Evolutionary conservation across 2,113 vertebrate genomes (phyloP).

Genomic region (Amphiprion ocellaris): DNA sequence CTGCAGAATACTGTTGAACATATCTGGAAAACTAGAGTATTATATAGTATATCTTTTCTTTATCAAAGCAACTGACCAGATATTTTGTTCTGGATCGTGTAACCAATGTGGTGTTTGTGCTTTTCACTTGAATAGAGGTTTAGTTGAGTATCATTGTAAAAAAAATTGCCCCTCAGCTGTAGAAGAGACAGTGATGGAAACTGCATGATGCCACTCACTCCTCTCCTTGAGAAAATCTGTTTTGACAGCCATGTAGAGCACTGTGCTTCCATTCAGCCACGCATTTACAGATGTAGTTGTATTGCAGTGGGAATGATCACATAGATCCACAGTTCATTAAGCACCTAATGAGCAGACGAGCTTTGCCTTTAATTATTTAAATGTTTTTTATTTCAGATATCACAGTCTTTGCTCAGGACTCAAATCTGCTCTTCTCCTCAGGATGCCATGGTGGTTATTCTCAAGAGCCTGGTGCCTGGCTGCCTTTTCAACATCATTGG

Average conservation of each 20-base stretch:
- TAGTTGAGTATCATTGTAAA: slow-evolving; percentile 23
- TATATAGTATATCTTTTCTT: not conserved
- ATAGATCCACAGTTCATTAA: slow-evolving; percentile 9
- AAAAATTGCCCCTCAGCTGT: slow-evolving; percentile 1
- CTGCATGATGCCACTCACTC: not conserved
- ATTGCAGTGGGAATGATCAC: not conserved
- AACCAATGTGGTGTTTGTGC: not conserved
- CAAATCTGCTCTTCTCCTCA: slow-evolving; percentile 63
- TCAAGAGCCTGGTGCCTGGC: slow-evolving; percentile 92
- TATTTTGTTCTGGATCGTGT: not conserved
- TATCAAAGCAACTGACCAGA: not conserved
- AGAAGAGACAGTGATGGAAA: slow-evolving; percentile 26
- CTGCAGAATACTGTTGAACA: slow-evolving; percentile 12
- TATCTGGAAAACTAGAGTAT: slow-evolving; percentile 4
- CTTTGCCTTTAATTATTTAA: not conserved
- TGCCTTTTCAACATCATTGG: slow-evolving; percentile 93
- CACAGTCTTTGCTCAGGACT: not conserved
- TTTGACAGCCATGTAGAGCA: not conserved
- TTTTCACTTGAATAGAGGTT: slow-evolving; percentile 24
- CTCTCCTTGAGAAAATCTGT: slow-evolving; percentile 17
- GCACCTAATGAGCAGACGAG: not conserved
- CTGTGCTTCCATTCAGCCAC: not conserved
- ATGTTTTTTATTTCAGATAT: not conserved
- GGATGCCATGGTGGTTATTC: slow-evolving; percentile 92
- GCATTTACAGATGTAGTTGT: not conserved